phyloP scores from a whole-genome alignment of 92 coral and sea anemone species.

The Palythoa caribaeorum region DNA sequence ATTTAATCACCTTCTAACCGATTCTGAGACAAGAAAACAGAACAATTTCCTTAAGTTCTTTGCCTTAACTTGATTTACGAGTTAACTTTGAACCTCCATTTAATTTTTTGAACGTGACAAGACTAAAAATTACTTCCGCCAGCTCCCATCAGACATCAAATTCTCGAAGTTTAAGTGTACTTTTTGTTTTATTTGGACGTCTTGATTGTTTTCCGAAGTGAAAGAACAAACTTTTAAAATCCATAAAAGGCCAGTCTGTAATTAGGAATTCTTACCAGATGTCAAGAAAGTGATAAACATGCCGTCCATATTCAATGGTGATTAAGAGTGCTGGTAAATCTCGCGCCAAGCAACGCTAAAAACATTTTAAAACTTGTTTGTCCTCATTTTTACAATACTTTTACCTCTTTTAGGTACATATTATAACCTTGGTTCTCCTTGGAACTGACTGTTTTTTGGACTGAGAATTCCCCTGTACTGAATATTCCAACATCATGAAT shows the following conservation, averaged over 20 bases:
- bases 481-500: slow-evolving; percentile 22
- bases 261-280: slow-evolving; percentile 30
- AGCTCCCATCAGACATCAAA: slow-evolving; percentile 7
- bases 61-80: neutral
- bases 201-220: slow-evolving; percentile 10
- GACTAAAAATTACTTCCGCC: slow-evolving; percentile 11
- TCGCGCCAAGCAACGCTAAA: neutral
- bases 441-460: neutral
- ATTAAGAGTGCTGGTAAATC: neutral
- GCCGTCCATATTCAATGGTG: neutral
- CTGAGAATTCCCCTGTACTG: neutral
- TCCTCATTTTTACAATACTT: neutral
- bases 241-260: neutral
- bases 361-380: neutral
- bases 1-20: neutral
- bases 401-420: neutral
- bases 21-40: neutral
- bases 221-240: slow-evolving; percentile 4
- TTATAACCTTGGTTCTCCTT: neutral
- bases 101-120: neutral
- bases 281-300: neutral
- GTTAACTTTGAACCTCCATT: neutral
- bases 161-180: slow-evolving; percentile 3
- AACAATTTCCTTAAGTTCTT: neutral
- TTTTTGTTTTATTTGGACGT: slow-evolving; percentile 19